Evolutionary conservation across 2,113 vertebrate species (phyloP), one percentile per base, ranked within the genome.

Genomic region (Aphyosemion australe): DNA sequence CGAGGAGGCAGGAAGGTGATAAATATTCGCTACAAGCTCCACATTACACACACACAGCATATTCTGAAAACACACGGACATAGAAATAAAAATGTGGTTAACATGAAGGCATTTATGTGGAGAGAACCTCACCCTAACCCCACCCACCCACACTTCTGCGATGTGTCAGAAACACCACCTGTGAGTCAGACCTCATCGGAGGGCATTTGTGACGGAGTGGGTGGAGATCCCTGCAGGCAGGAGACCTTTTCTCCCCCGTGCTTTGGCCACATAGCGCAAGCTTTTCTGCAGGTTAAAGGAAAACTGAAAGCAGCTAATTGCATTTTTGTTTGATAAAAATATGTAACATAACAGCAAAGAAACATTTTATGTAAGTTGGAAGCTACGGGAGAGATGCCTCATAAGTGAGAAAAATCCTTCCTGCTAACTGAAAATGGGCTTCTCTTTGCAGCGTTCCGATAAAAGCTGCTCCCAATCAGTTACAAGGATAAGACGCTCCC

Each of bases 11-110:
- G 78, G 57, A 75, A 41, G 59, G 64, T 72, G 84, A 85, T 86
- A 72, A 85, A 78, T 69, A 87, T 85, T 73, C 84, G 82, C 69
- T 73, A 71, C 61, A 55, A 54, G 67, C 55, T 58, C 61, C 51
- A 46, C 14, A 34, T 72, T 69, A 69, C 5, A 55, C 12, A 15
- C 12, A 61, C 39, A 47, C 2, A 66, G 34, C 34, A 37, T 37
- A 5, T 6, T 8, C 34, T 37, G 34, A 37, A 34, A 21, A 50
- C 26, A 63, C 58, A 71, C 0, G 45, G 32, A 26, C 26, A 26
- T 2, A 26, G 26, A 2, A 8, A 19, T 10, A 15, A 52, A 32
- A 39, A 8, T n/a, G 1, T 26, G n/a, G 11, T 13, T 3, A 12
- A 60, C 34, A 26, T 39, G 8, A 32, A 42, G 12, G 60, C 10